Evolutionary conservation across 30 jellyfish, hydroid and myxozoan species (phyloP).

Genomic region (Phacellophora camtschatica): DNA sequence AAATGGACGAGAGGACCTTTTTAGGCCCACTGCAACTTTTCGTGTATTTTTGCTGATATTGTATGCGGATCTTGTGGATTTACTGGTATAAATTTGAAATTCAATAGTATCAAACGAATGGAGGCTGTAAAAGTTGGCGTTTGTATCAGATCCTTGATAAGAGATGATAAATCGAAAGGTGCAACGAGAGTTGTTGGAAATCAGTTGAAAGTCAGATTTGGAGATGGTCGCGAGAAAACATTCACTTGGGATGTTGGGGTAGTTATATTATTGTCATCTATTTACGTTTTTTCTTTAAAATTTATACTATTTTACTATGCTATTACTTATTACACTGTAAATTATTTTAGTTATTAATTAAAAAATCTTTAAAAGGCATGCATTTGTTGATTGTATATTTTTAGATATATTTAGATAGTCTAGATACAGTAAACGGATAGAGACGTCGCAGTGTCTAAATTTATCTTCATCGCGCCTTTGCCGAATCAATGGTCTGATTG

Average conservation of each 20-base stretch:
- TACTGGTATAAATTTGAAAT: not conserved
- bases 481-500: too few relatives aligned
- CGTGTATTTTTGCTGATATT: not conserved
- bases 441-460: too few relatives aligned
- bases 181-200: slow-evolving; percentile 70
- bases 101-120: not conserved
- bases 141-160: slow-evolving; percentile 77
- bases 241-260: slow-evolving; percentile 93
- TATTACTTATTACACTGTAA: too few relatives aligned
- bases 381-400: too few relatives aligned
- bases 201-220: slow-evolving; percentile 83
- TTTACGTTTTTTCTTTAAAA: not conserved
- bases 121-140: slow-evolving; percentile 96
- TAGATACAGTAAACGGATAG: too few relatives aligned
- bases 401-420: too few relatives aligned
- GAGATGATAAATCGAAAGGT: slow-evolving; percentile 63
- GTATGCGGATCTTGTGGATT: not conserved
- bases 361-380: too few relatives aligned
- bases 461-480: too few relatives aligned
- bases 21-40: too few relatives aligned
- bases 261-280: not conserved
- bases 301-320: not conserved
- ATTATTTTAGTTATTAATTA: too few relatives aligned
- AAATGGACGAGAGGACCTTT: too few relatives aligned
- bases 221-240: slow-evolving; percentile 90